Evolutionary conservation across 1,140 invertebrate genomes (phyloP), one percentile per base, ranked within the genome.

Genomic region (Drosophila melanica): DNA sequence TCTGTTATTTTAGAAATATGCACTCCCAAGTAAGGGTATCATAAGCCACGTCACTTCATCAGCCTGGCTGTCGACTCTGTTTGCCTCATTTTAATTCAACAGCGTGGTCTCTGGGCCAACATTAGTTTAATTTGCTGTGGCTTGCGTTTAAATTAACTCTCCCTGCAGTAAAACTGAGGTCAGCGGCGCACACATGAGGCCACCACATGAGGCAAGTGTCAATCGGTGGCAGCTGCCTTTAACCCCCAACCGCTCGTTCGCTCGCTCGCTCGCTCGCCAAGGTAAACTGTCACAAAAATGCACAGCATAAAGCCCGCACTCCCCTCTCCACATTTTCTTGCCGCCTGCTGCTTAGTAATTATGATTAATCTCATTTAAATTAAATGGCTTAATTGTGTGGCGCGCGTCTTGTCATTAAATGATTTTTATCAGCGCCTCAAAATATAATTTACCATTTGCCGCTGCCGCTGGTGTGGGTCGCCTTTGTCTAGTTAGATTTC

Each of bases 301-400:
- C 44, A 23, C 41, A 57, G 18, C 33, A 10, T 35, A 35, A 35
- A 35, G 10, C 33, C 33, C 16, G 41, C 23, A 11, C 4, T 20
- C 18, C 18, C 18, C 18, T 11, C 1, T 18, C 10, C 37, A 14
- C 14, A 23, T 10, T n/a, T 30, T 42, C 39, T 33, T 5, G 20
- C n/a, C 18, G 77, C 47, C 79, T 76, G 57, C 47, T 63, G 84
- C 77, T 79, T 87, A 69, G 79, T 89, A 89, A 89, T 89, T 89
- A 89, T 89, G 84, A 89, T 89, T 89, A 89, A 89, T 89, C 84
- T 89, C 84, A 89, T 89, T 89, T 84, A 89, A 89, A 89, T 89
- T 79, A 90, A 89, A 89, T 89, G 84, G 74, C 79, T 84, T 89
- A 89, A 89, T 89, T 89, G 84, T 75, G 76, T 66, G 67, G 68